Evolutionary conservation across 2,797 vertebrate genomes (phyloP).

Genomic region (Champsocephalus esox): DNA sequence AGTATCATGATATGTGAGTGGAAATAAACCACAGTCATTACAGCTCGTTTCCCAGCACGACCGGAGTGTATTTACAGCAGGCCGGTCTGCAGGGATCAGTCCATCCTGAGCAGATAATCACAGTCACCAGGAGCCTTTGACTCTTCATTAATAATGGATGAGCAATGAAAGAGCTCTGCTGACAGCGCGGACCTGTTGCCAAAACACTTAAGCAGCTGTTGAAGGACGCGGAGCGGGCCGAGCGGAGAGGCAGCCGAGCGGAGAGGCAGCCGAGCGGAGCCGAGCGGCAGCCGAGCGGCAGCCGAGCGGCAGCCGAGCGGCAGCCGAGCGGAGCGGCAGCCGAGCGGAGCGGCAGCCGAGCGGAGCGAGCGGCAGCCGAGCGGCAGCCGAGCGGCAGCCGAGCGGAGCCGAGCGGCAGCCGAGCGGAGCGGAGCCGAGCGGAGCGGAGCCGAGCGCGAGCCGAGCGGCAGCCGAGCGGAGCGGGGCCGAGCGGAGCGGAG

Average conservation of each 20-base stretch:
- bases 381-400: too few relatives aligned
- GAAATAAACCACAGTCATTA: not conserved
- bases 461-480: not conserved
- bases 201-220: slow-evolving; percentile 56
- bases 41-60: not conserved
- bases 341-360: too few relatives aligned
- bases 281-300: not conserved
- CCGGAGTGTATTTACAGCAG: slow-evolving; percentile 18
- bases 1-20: not conserved
- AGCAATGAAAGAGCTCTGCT: slow-evolving; percentile 56
- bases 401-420: too few relatives aligned
- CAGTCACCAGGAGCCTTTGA: slow-evolving; percentile 66
- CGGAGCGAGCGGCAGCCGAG: not conserved
- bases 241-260: not conserved
- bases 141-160: slow-evolving; percentile 72
- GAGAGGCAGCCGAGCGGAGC: not conserved
- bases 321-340: too few relatives aligned
- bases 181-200: slow-evolving; percentile 59
- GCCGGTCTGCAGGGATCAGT: slow-evolving; percentile 46
- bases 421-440: too few relatives aligned
- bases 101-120: slow-evolving; percentile 63
- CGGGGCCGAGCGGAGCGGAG: too few relatives aligned
- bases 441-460: not conserved
- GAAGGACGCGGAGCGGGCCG: slow-evolving; percentile 32
- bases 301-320: not conserved